phyloP scores from a whole-genome alignment of 2,113 vertebrate species.

The Polypterus senegalus region DNA sequence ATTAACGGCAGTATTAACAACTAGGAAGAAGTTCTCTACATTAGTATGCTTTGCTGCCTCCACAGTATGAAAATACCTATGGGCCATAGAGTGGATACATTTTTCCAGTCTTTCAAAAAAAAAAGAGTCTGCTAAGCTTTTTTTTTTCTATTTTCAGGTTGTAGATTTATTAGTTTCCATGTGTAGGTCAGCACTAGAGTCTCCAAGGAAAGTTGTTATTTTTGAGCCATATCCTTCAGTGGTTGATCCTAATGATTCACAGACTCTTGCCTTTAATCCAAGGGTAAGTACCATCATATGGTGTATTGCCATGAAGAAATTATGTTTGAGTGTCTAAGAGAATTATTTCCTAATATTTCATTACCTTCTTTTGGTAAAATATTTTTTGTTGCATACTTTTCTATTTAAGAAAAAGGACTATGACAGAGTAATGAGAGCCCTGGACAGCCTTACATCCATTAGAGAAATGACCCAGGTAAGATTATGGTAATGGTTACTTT shows the following conservation, averaged over 20 bases:
- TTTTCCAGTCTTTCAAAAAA: no score
- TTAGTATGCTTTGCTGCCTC: no score
- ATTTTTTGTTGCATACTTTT: constrained; percentile 16
- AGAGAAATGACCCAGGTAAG: constrained; percentile 84
- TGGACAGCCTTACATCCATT: constrained; percentile 82
- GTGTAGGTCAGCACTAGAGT: constrained; percentile 79
- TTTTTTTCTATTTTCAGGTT: constrained; percentile 45
- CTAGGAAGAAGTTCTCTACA: no score
- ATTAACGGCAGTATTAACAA: no score
- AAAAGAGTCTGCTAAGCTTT: not conserved
- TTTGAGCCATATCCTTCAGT: constrained; percentile 89
- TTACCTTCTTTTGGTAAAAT: not conserved
- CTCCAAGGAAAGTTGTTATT: constrained; percentile 79
- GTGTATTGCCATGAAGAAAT: no score
- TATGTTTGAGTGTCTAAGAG: no score
- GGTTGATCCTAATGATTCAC: constrained; percentile 75
- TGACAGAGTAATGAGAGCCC: constrained; percentile 73
- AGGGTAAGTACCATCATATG: constrained; percentile 39
- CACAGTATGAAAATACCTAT: no score
- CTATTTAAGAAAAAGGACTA: constrained; percentile 74
- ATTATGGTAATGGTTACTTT: not conserved
- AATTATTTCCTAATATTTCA: not conserved
- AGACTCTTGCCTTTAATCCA: constrained; percentile 81
- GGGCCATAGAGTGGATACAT: no score
- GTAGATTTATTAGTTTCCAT: constrained; percentile 79